phyloP scores from a whole-genome alignment of 2,888 invertebrate genomes.

The Apamea sordens region DNA sequence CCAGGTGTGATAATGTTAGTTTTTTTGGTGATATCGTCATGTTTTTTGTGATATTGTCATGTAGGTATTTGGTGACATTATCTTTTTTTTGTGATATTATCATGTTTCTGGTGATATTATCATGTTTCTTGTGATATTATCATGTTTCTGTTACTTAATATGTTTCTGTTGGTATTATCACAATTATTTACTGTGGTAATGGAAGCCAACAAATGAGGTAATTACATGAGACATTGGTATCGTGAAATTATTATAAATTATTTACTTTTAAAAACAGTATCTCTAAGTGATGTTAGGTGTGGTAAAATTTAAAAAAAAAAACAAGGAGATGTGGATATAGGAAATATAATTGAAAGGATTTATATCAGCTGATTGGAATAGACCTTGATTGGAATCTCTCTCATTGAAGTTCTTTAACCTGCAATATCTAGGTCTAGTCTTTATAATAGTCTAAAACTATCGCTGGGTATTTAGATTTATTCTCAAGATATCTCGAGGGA shows the following conservation, averaged over 20 bases:
- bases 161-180: not conserved
- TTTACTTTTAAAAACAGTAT: not conserved
- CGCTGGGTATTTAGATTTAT: not conserved
- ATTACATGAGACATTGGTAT: slow-evolving; percentile 16
- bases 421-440: not conserved
- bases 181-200: not conserved
- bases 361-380: not conserved
- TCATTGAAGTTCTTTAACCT: too few relatives aligned
- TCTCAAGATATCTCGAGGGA: not conserved
- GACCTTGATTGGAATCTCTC: not conserved
- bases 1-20: slow-evolving; percentile 7
- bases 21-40: not conserved
- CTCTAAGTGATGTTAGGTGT: too few relatives aligned
- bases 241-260: slow-evolving; percentile 4
- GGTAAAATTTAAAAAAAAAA: not conserved
- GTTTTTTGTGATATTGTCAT: not conserved
- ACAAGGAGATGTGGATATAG: not conserved
- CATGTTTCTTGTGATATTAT: not conserved
- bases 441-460: too few relatives aligned
- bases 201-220: not conserved
- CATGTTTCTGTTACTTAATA: too few relatives aligned
- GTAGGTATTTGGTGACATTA: not conserved
- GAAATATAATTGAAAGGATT: not conserved
- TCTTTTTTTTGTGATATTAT: slow-evolving; percentile 2
- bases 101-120: not conserved